Base-by-base conservation (phyloP, 2,888 invertebrate genomes). In the Blastobasis adustella region DNA sequence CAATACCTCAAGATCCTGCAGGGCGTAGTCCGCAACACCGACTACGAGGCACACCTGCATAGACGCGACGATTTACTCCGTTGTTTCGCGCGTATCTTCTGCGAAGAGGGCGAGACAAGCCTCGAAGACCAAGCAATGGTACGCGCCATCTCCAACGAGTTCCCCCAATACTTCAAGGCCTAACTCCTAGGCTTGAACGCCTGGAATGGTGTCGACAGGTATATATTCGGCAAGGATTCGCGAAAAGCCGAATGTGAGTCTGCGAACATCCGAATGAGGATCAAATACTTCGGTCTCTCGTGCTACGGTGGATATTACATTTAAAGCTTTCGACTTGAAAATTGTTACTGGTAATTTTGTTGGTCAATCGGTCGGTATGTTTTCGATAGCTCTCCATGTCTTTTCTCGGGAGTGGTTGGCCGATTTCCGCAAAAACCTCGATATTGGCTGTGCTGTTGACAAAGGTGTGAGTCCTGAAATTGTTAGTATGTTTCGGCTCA, bases 11-110 rank as follows among this genome's bases (percentile, higher is more conserved):
- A 92, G 68, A 88, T 96, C 53, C 94, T 96, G 56, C 92, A 94
- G 59, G 91, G 95, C 63, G 93, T 96, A 38, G 90, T 97, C 63
- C 91, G 94, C 43, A 95, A 95, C 68, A 93, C 96, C 0, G 93
- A 93, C 63, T 96, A 96, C 72, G 91, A 91, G 3, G 92, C 95
- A 40, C 95, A 96, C 74, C 87, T 91, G 56, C 96, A 96, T 77
- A 91, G 96, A 9, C 91, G 92, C 49, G 94, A 95, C 55, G 96
- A 96, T 76, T 87, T 96, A 47, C 90, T 94, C 58, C 94, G 95
- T 68, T 95, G 96, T 70, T 96, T 96, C 75, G 95, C 95, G 39
- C 90, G 95, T 48, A 96, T 96, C 73, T 94, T 96, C 79, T 94
- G 95, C 73, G 96, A 96, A 73, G 96, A 96, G 71, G 91, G 92